Base-by-base conservation (phyloP, 2,113 vertebrate genomes). In the Picathartes gymnocephalus region DNA sequence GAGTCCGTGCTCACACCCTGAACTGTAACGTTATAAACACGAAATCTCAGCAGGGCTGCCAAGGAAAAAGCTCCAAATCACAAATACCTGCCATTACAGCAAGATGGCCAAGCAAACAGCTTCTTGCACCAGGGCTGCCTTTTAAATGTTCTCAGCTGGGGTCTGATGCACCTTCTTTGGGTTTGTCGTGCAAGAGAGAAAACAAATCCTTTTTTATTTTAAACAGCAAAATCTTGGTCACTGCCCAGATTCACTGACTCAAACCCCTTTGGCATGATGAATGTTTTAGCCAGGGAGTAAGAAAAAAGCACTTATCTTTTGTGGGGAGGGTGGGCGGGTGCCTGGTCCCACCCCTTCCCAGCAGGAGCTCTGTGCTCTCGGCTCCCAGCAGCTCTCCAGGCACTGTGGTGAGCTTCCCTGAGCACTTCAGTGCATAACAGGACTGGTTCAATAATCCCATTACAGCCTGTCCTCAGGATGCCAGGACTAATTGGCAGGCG, bases 401-500 rank as follows among this genome's bases (percentile, higher is more conserved):
- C 93, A 24, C 85, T 7, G 70, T 15, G 62, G 40, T 0, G 8
- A 93, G 78, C 47, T 66, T 91, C 90, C 86, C 87, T 1, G 1
- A 86, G 47, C 68, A 50, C 86, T 96, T 92, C 47, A 89, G 64
- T 86, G 68, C 85, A 80, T 86, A 87, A 92, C 76, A 92, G 82
- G 76, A 13, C 88, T 37, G 62, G 65, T 71, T 94, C 83, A 87
- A 94, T 94, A 95, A 95, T 95, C 90, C 94, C 89, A 92, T 97
- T 96, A 95, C 86, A 83, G 88, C 40, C 94, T 84, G 80, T 58
- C 81, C 94, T 95, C 94, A 86, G 95, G 87, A 89, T 95, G 95
- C 91, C 95, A 97, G 95, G 61, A 90, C 81, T 95, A 97, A 97
- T 93, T 96, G 96, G 90, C 95, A 96, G 93, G 73, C 47, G 0